phyloP scores from a whole-genome alignment of 2,888 invertebrate genomes.

The Spialia ferax region DNA sequence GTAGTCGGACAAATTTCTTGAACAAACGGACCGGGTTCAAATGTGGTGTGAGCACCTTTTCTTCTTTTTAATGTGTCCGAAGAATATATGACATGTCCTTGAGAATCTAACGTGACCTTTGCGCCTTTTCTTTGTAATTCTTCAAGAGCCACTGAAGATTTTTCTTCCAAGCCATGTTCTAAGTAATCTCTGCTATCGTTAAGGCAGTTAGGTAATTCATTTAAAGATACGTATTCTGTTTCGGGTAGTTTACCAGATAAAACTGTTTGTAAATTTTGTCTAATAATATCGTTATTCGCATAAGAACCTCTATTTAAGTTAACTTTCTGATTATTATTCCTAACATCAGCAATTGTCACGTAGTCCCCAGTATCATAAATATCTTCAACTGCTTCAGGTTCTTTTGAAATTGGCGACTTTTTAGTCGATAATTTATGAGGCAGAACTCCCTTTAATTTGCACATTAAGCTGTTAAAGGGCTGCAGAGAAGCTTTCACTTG shows the following conservation, averaged over 20 bases:
- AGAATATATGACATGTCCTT: constrained; percentile 95
- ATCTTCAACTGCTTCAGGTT: constrained; percentile 74
- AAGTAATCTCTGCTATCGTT: constrained; percentile 76
- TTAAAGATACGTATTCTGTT: constrained; percentile 93
- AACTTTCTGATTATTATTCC: constrained; percentile 91
- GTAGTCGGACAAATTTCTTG: constrained; percentile 86
- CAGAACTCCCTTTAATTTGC: constrained; percentile 89
- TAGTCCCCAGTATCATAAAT: constrained; percentile 91
- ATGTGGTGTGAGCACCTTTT: constrained; percentile 94
- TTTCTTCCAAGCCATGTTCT: constrained; percentile 69
- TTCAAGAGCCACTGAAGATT: constrained; percentile 64
- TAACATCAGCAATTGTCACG: constrained; percentile 94
- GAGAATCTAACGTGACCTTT: constrained; percentile 93
- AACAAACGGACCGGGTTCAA: constrained; percentile 95
- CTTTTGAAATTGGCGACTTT: constrained; percentile 81
- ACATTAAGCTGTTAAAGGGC: constrained; percentile 91
- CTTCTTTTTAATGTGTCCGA: constrained; percentile 94
- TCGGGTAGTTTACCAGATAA: constrained; percentile 88
- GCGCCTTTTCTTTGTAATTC: constrained; percentile 88
- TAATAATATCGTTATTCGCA: constrained; percentile 90
- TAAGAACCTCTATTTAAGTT: constrained; percentile 77
- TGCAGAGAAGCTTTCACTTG: constrained; percentile 75
- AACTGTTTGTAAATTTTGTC: constrained; percentile 87
- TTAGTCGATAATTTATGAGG: constrained; percentile 82
- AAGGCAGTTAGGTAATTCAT: constrained; percentile 89